Conservation (phyloP, 2,888 invertebrate genomes). For the Drosophila robusta region DNA sequence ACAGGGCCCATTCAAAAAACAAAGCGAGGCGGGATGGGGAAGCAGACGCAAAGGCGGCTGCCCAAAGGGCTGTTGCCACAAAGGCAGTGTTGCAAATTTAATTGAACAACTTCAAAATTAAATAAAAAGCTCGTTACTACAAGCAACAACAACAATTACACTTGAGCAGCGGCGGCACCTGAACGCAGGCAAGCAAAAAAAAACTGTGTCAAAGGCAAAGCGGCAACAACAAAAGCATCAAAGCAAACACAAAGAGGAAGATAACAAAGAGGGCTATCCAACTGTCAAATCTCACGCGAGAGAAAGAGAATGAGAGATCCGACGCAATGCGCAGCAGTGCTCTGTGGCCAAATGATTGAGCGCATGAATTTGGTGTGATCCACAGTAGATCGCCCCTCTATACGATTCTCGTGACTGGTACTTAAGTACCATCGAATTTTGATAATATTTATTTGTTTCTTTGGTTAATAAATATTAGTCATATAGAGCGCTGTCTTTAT, state of each 20-base stretch:
- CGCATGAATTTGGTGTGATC: conserved; percentile 9
- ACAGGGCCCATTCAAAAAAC: conserved; percentile 38
- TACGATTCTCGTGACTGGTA: not conserved
- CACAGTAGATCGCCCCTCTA: not conserved
- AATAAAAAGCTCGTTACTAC: conserved; percentile 46
- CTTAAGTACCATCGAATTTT: not conserved
- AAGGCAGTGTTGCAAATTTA: conserved; percentile 55
- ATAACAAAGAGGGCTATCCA: conserved; percentile 25
- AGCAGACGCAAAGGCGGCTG: conserved; percentile 8
- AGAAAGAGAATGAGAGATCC: not conserved
- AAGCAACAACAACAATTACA: conserved; percentile 20
- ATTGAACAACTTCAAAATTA: conserved; percentile 66
- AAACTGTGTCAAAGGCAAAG: conserved; percentile 75
- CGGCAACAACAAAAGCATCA: conserved; percentile 13
- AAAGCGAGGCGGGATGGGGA: conserved; percentile 24
- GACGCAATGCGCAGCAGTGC: conserved; percentile 25
- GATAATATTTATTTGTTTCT: no score
- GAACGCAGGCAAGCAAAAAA: conserved; percentile 28
- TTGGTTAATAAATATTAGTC: no score
- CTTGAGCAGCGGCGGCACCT: conserved; percentile 45
- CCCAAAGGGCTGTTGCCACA: conserved; percentile 29
- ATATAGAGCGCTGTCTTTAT: no score
- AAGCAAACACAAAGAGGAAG: not conserved
- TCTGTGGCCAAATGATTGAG: no score
- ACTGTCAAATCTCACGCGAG: conserved; percentile 24